phyloP scores from a whole-genome alignment of 92 coral and sea anemone species.

The Palythoa grandiflora region DNA sequence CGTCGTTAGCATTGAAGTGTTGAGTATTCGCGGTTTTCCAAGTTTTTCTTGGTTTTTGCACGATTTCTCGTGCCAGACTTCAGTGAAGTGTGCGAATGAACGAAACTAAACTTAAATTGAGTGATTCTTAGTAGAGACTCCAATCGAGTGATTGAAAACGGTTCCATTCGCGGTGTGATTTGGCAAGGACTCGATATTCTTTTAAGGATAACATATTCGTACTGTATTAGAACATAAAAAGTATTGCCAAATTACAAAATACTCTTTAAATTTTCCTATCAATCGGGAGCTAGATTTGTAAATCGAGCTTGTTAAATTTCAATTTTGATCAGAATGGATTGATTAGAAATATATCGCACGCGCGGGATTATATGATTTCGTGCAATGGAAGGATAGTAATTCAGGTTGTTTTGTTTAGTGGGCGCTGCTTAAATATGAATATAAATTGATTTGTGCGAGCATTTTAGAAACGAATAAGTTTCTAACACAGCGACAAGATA shows the following conservation, averaged over 20 bases:
- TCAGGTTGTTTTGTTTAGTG: neutral
- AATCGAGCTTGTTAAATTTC: neutral
- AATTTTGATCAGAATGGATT: neutral
- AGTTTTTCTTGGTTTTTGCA: neutral
- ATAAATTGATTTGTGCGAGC: neutral
- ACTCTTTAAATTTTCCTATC: neutral
- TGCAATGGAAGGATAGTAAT: neutral
- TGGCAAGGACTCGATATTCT: neutral
- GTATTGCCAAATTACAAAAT: neutral
- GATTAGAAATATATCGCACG: slow-evolving; percentile 1
- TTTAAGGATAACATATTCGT: neutral
- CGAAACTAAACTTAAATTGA: neutral
- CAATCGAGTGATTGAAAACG: neutral
- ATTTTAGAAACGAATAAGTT: neutral
- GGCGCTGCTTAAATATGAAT: neutral
- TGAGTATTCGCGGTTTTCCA: neutral
- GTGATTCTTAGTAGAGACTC: neutral
- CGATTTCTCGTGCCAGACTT: neutral
- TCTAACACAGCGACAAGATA: neutral
- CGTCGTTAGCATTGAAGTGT: neutral
- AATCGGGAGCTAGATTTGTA: neutral
- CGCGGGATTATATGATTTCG: neutral
- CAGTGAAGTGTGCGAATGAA: neutral
- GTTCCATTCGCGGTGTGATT: neutral
- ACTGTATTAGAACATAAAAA: neutral